phyloP scores from a whole-genome alignment of 2,113 vertebrate species.

The Cyphomyrus discorhynchus region DNA sequence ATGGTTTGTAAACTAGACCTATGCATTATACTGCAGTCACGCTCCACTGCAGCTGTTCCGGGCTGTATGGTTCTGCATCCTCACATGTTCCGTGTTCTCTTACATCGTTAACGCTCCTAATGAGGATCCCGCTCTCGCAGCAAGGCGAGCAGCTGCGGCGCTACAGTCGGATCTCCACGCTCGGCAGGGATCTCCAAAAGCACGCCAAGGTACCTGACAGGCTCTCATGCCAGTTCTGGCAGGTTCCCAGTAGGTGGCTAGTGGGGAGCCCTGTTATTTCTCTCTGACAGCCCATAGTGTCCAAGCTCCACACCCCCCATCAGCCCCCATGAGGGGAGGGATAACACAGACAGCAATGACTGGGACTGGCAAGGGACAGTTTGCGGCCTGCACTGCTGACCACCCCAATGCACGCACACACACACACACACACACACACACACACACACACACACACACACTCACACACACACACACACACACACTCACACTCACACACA shows the following conservation, averaged over 20 bases:
- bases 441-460: not conserved
- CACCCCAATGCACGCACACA: not conserved
- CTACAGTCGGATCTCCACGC: not conserved
- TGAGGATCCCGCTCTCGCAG: not conserved
- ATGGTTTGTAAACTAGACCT: not conserved
- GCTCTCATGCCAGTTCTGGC: not conserved
- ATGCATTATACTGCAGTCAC: not conserved
- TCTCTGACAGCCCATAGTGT: not conserved
- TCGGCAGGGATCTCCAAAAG: not conserved
- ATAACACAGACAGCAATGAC: not conserved
- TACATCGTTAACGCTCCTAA: not conserved
- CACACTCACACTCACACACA: not conserved
- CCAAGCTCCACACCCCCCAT: not conserved
- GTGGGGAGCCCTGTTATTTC: not conserved
- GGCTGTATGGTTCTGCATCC: not conserved
- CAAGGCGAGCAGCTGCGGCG: not conserved
- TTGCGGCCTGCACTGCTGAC: too few relatives aligned
- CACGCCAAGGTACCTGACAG: not conserved
- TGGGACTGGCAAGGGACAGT: not conserved
- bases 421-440: not conserved
- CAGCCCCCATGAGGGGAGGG: not conserved
- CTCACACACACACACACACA: not conserved
- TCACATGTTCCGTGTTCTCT: not conserved
- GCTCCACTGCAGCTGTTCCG: not conserved
- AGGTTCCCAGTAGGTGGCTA: not conserved